Evolutionary conservation across 1,140 invertebrate genomes (phyloP).

Genomic region (Bombyx mori): ASM3026992v2 NC_085114.1:4105001-4105500

Average conservation of each 20-base stretch:
- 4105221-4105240: slow-evolving; percentile 27
- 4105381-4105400: no score
- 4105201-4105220: background rate
- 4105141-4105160: background rate
- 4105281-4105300: slow-evolving; percentile 22
- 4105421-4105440: no score
- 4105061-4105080: slow-evolving; percentile 54
- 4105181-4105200: background rate
- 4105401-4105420: no score
- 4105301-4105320: slow-evolving; percentile 34
- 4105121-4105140: slow-evolving; percentile 2
- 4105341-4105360: slow-evolving; percentile 33
- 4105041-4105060: slow-evolving; percentile 30
- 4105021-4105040: slow-evolving; percentile 42
- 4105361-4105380: no score
- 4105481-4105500: no score
- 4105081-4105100: background rate
- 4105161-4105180: background rate
- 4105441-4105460: no score
- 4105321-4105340: slow-evolving; percentile 14
- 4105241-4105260: slow-evolving; percentile 23
- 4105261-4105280: slow-evolving; percentile 36
- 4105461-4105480: no score
- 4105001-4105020: slow-evolving; percentile 60
- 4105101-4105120: slow-evolving; percentile 42